These are phyloP conservation scores for Ophonus ardosiacus DNA, from an alignment of 2,888 invertebrate species.

Conservation along the genomic window DNA sequence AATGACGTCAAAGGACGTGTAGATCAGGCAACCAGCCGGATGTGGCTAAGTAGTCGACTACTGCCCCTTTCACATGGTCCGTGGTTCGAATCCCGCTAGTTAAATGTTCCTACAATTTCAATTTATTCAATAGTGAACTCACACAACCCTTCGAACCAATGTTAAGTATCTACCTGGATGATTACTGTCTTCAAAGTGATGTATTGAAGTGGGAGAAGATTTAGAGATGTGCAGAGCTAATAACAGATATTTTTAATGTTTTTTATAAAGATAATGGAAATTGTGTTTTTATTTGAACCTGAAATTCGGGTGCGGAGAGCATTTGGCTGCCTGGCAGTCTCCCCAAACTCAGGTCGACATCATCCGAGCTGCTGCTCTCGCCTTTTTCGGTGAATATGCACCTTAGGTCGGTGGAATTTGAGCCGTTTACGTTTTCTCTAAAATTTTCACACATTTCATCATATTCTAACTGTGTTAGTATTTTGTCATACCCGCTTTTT, in stretches of 20 bases:
- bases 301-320: constrained; percentile 83
- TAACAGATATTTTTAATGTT: background rate
- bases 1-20: background rate
- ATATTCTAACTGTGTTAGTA: background rate
- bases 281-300: constrained; percentile 74
- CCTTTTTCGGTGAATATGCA: constrained; percentile 86
- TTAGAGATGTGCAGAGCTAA: constrained; percentile 86
- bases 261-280: no score
- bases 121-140: no score
- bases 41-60: constrained; percentile 71
- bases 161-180: constrained; percentile 78
- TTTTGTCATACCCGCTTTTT: constrained; percentile 80
- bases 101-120: background rate
- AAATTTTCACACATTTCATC: constrained; percentile 64
- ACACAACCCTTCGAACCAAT: no score
- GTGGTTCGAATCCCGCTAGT: background rate
- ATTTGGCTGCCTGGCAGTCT: constrained; percentile 77
- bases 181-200: constrained; percentile 92
- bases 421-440: constrained; percentile 87
- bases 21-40: constrained; percentile 72
- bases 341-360: constrained; percentile 66
- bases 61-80: constrained; percentile 70
- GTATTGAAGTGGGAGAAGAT: constrained; percentile 92
- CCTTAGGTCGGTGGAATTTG: constrained; percentile 92
- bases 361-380: constrained; percentile 75